Evolutionary conservation across 2,888 invertebrate species (phyloP).

Genomic region (Allygus modestus): DNA sequence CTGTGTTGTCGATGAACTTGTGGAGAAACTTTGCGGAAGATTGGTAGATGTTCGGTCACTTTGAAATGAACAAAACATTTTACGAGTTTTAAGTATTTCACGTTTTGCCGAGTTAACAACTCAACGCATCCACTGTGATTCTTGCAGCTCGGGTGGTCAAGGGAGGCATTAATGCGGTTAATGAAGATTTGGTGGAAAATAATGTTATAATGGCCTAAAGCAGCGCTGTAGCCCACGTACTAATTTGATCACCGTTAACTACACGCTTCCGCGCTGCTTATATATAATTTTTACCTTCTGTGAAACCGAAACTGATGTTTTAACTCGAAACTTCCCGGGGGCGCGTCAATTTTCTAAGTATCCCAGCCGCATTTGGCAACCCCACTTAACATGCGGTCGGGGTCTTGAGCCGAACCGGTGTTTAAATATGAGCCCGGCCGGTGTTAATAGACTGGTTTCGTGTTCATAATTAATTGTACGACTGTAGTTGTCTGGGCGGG

Average conservation of each 20-base stretch:
- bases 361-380: conserved; percentile 23
- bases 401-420: conserved; percentile 36
- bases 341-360: conserved; percentile 37
- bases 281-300: conserved; percentile 44
- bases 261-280: conserved; percentile 43
- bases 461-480: conserved; percentile 49
- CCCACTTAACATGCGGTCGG: conserved; percentile 24
- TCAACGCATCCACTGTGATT: no score
- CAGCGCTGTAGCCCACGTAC: conserved; percentile 5
- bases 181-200: conserved; percentile 44
- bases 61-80: no score
- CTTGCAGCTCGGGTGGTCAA: neutral
- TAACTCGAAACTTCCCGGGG: conserved; percentile 11
- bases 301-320: neutral
- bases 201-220: conserved; percentile 6
- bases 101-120: no score
- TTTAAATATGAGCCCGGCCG: conserved; percentile 31
- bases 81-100: no score
- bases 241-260: conserved; percentile 44
- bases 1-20: no score
- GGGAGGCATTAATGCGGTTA: conserved; percentile 17
- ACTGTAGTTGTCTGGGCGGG: conserved; percentile 28
- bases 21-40: no score
- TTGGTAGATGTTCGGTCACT: no score
- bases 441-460: conserved; percentile 27